Conservation (phyloP, 2,888 invertebrate genomes). For the Gymnocheta viridis region DNA sequence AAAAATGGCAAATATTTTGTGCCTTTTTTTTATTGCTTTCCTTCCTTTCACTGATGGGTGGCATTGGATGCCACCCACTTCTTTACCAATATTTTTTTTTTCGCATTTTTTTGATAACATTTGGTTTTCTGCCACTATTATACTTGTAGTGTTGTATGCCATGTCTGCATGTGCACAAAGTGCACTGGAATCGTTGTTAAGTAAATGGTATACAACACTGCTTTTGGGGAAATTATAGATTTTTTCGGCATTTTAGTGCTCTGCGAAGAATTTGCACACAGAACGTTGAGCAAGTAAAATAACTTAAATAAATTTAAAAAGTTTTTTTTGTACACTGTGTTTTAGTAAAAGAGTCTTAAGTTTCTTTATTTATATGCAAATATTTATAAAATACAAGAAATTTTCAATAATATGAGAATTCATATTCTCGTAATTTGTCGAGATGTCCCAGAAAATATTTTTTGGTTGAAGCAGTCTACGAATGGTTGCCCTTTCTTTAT, state of each 20-base stretch:
- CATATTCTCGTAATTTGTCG: no score
- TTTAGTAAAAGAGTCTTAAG: neutral
- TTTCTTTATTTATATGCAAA: no score
- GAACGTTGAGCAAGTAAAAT: slow-evolving; percentile 12
- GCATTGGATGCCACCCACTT: slow-evolving; percentile 13
- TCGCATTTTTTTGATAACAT: neutral
- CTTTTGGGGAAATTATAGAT: slow-evolving; percentile 55
- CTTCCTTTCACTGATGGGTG: neutral
- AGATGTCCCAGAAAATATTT: no score
- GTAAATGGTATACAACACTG: slow-evolving; percentile 61
- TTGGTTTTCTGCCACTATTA: slow-evolving; percentile 27
- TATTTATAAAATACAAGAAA: no score
- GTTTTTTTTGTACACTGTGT: neutral
- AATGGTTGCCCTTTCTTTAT: no score
- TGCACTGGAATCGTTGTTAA: slow-evolving; percentile 49
- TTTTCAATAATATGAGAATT: no score
- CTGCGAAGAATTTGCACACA: neutral
- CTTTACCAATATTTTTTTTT: slow-evolving; percentile 23
- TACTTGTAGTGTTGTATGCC: slow-evolving; percentile 11
- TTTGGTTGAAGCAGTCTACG: no score
- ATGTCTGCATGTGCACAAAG: slow-evolving; percentile 34
- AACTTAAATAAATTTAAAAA: neutral
- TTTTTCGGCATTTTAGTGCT: slow-evolving; percentile 48
- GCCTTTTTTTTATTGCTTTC: neutral
- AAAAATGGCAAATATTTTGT: slow-evolving; percentile 31